phyloP scores from a whole-genome alignment of 2,888 invertebrate genomes.

The Chaetoderma sp. region DNA sequence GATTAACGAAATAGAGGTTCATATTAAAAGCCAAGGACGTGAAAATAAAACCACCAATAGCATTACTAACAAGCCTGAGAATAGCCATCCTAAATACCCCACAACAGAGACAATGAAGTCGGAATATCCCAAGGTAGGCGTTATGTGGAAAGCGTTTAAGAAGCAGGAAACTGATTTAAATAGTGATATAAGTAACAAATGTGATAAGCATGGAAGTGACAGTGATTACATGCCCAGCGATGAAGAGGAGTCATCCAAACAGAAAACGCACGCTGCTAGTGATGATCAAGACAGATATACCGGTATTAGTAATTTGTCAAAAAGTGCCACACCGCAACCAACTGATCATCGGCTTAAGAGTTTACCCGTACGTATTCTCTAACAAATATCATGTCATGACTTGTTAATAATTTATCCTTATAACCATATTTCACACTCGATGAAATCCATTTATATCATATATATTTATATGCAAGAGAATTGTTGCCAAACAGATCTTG shows the following conservation, averaged over 20 bases:
- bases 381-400: no score
- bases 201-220: conserved; percentile 46
- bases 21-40: not conserved
- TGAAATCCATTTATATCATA: no score
- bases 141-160: conserved; percentile 40
- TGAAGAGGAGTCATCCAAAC: no score
- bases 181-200: conserved; percentile 14
- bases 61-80: not conserved
- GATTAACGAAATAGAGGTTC: not conserved
- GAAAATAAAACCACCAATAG: not conserved
- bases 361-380: conserved; percentile 44
- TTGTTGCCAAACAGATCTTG: no score
- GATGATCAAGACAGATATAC: not conserved
- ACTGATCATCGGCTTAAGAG: no score
- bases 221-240: conserved; percentile 62
- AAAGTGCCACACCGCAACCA: conserved; percentile 9
- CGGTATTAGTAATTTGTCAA: not conserved
- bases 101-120: not conserved
- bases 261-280: no score
- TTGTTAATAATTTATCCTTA: no score
- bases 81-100: no score
- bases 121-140: conserved; percentile 39
- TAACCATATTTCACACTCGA: no score
- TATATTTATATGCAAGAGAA: no score
- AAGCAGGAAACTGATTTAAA: conserved; percentile 25